Base-by-base conservation (phyloP, 2,113 vertebrate species). In the Larimichthys crocea region DNA sequence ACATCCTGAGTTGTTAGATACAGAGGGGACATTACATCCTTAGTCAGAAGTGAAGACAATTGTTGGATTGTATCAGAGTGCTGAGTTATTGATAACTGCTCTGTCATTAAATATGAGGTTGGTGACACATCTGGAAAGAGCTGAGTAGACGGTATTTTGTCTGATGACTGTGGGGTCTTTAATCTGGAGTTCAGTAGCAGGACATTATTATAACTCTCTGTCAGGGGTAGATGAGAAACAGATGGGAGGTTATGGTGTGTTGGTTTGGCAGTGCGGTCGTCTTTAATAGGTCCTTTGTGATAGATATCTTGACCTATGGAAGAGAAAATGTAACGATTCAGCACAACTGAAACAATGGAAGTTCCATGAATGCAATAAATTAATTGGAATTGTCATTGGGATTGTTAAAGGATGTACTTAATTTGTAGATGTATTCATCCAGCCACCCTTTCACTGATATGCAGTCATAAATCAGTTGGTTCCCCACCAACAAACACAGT, bases 121-220 rank as follows among this genome's bases (percentile, higher is more conserved):
- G 69, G 22, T 78, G 85, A 81, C 63, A 79, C 61, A 75, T 84
- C 56, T 75, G 57, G 62, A 74, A 80, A 74, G 4, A 48, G 49
- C 17, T 3, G 50, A 69, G 74, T 56, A 7, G 48, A 29, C 3
- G 16, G 35, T 19, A 16, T 20, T 16, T 14, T 63, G 40, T 82
- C 62, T 46, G 62, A 68, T 57, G 80, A 78, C 42, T 35, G 53
- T 42, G 14, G 5, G 9, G 46, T 26, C 17, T 10, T 68, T 1
- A n/a, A 73, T 64, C 26, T 70, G 57, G 65, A 71, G 73, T 15
- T 53, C 14, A 20, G 61, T 5, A 10, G 22, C 5, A 50, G 49
- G 40, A 35, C 5, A 2, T 64, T 24, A 14, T 24, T 29, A 60
- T 16, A 22, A 14, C 35, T 29, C 19, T 73, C 57, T 63, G 74